phyloP scores from a whole-genome alignment of 2,888 invertebrate species.

The Pseudolycoriella hygida region DNA sequence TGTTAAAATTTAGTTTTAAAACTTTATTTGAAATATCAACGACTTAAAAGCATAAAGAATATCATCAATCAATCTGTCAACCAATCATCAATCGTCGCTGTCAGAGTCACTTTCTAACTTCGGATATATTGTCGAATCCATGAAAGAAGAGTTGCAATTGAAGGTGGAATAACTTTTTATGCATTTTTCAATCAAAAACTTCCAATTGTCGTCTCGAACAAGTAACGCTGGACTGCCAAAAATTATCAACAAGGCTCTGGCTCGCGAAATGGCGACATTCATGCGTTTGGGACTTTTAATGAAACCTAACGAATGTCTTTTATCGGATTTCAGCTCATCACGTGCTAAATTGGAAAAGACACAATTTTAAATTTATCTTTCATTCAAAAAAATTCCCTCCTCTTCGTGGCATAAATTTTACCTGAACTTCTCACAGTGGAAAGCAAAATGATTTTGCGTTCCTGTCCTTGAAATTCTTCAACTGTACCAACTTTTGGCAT shows the following conservation, averaged over 20 bases:
- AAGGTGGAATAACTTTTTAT: too few species aligned
- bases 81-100: too few species aligned
- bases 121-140: too few species aligned
- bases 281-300: constrained; percentile 57
- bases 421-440: constrained; percentile 44
- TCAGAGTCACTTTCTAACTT: too few species aligned
- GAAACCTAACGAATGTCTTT: constrained; percentile 46
- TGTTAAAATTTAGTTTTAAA: too few species aligned
- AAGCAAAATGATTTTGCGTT: constrained; percentile 51
- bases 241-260: constrained; percentile 52
- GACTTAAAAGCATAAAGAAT: too few species aligned
- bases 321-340: constrained; percentile 26
- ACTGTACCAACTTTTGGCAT: constrained; percentile 59
- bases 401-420: too few species aligned
- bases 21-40: too few species aligned
- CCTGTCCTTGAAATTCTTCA: constrained; percentile 78
- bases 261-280: constrained; percentile 79
- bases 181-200: constrained; percentile 42
- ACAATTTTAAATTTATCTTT: constrained; percentile 30
- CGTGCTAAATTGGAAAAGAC: too few species aligned
- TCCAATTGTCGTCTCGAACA: constrained; percentile 47
- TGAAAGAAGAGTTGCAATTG: too few species aligned
- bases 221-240: constrained; percentile 70
- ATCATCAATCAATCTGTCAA: too few species aligned
- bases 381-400: too few species aligned